phyloP scores from a whole-genome alignment of 2,888 invertebrate species.

The Dioctria linearis region DNA sequence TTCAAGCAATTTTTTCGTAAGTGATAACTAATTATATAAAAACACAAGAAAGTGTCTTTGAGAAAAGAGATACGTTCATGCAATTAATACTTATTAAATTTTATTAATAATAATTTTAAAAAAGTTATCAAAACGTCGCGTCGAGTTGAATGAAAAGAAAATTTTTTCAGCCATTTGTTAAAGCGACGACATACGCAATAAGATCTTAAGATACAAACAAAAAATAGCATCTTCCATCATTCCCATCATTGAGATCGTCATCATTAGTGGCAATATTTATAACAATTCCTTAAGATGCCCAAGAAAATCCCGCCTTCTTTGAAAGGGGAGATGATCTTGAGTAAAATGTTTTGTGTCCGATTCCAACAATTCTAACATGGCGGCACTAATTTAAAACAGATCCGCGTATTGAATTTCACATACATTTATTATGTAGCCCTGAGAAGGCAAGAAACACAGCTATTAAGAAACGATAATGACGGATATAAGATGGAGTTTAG shows the following conservation, averaged over 20 bases:
- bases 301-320: constrained; percentile 26
- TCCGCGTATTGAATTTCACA: no score
- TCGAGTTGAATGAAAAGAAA: background rate
- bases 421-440: constrained; percentile 3
- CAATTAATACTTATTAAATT: background rate
- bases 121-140: background rate
- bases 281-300: background rate
- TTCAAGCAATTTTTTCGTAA: constrained; percentile 36
- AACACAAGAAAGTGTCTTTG: no score
- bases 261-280: background rate
- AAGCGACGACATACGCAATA: no score
- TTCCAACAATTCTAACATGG: constrained; percentile 45
- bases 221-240: constrained; percentile 3
- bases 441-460: constrained; percentile 13
- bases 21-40: constrained; percentile 12
- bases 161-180: background rate
- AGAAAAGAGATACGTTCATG: background rate
- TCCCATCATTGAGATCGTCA: background rate
- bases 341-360: constrained; percentile 5
- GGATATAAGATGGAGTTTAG: background rate
- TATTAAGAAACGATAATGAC: constrained; percentile 33
- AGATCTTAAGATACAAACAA: background rate
- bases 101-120: background rate
- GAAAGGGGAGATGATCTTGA: constrained; percentile 24
- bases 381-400: no score